Conservation (phyloP, 2,888 invertebrate species). For the Polyommatus icarus region DNA sequence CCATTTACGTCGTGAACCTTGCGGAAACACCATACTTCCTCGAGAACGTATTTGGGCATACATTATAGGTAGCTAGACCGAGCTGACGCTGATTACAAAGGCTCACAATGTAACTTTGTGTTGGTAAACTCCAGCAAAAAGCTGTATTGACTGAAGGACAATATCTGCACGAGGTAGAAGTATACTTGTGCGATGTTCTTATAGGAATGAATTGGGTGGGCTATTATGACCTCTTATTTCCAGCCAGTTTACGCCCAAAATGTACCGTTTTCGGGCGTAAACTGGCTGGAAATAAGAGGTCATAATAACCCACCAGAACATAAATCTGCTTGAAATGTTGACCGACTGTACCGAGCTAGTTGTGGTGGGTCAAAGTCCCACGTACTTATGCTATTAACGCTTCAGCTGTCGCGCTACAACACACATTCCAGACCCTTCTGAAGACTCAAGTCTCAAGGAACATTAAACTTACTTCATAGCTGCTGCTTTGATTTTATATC, state of each 20-base stretch:
- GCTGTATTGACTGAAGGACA: not conserved
- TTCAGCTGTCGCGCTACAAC: not conserved
- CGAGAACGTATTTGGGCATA: slow-evolving; percentile 11
- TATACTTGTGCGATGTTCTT: not conserved
- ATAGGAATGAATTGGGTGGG: not conserved
- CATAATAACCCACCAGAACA: too few species aligned
- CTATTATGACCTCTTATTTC: too few species aligned
- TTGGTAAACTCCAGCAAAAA: not conserved
- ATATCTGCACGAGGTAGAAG: not conserved
- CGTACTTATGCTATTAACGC: slow-evolving; percentile 5
- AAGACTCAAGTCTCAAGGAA: not conserved
- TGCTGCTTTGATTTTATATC: too few species aligned
- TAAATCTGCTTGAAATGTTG: not conserved
- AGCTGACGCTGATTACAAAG: not conserved
- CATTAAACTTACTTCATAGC: too few species aligned
- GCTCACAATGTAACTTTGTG: not conserved
- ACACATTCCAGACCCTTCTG: not conserved
- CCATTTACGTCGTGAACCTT: slow-evolving; percentile 10
- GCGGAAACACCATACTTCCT: slow-evolving; percentile 10
- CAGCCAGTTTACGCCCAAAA: too few species aligned
- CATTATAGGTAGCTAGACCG: not conserved
- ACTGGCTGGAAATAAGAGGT: too few species aligned
- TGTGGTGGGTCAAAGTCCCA: slow-evolving; percentile 9
- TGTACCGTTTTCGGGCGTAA: too few species aligned
- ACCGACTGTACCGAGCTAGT: not conserved